Evolutionary conservation across 2,888 invertebrate species (phyloP).

Genomic region (Isoperla grammatica): DNA sequence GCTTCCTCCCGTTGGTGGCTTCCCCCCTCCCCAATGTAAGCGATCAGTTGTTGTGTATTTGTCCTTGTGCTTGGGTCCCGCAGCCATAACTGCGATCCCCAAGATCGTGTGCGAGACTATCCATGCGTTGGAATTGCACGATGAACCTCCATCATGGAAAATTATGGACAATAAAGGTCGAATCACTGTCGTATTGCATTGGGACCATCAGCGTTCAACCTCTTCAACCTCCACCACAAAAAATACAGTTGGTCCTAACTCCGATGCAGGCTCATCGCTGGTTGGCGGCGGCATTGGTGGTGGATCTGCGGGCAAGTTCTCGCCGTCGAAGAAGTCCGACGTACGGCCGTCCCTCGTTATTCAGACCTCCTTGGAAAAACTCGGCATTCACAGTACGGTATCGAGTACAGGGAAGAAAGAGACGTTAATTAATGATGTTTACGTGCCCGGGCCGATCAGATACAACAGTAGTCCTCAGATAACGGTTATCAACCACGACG

Average conservation of each 20-base stretch:
- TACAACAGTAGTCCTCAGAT: conserved; percentile 65
- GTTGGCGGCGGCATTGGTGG: conserved; percentile 31
- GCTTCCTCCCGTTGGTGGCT: not conserved
- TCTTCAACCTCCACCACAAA: conserved; percentile 41
- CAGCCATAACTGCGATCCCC: conserved; percentile 93
- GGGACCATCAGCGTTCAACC: conserved; percentile 74
- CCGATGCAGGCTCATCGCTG: conserved; percentile 38
- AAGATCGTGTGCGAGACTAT: conserved; percentile 97
- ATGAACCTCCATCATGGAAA: conserved; percentile 97
- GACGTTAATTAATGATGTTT: conserved; percentile 57
- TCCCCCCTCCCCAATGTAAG: conserved; percentile 1
- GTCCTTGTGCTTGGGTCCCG: conserved; percentile 38
- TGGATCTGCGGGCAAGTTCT: conserved; percentile 45
- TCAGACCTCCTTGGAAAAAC: conserved; percentile 68
- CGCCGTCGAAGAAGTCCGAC: conserved; percentile 51
- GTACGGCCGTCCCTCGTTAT: conserved; percentile 65
- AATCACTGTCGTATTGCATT: conserved; percentile 93
- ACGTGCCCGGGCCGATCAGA: conserved; percentile 37
- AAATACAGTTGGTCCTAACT: conserved; percentile 25
- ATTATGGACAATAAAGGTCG: conserved; percentile 98
- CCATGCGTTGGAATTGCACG: conserved; percentile 89
- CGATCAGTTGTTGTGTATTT: conserved; percentile 15
- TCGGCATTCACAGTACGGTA: conserved; percentile 39
- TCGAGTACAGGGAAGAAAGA: conserved; percentile 44
- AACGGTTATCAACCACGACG: conserved; percentile 91